A percentile compares a stretch with the other conserved stretches of the same genome.
These are phyloP conservation scores for Bombus picipes DNA, from an alignment of 1,140 invertebrate species.

Conservation along the genomic window DNA sequence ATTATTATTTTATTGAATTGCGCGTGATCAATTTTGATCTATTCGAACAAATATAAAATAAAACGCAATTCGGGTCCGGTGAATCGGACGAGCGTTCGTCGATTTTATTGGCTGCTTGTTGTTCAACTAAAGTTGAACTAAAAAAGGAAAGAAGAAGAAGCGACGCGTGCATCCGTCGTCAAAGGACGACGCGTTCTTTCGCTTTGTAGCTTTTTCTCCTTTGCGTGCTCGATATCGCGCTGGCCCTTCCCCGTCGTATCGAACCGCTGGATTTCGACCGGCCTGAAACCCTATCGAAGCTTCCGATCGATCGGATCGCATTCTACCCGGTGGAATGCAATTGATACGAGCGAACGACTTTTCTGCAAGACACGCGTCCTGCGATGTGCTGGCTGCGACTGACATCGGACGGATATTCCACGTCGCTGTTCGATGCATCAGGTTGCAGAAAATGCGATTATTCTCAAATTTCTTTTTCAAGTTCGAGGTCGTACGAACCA, in stretches of 20 bases:
- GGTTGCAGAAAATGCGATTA: too few relatives aligned
- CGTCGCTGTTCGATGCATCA: too few relatives aligned
- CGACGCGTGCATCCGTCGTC: neutral
- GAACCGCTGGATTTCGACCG: constrained; percentile 27
- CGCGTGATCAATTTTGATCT: too few relatives aligned
- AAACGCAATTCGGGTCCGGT: too few relatives aligned
- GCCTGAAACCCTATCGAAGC: neutral
- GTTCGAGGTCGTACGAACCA: too few relatives aligned
- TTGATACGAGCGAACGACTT: neutral
- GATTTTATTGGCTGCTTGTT: neutral
- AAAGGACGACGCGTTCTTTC: constrained; percentile 8
- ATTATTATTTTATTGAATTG: too few relatives aligned
- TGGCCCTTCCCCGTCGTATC: neutral
- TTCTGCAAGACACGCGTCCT: neutral
- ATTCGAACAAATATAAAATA: too few relatives aligned
- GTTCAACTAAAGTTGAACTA: too few relatives aligned
- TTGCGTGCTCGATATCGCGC: neutral
- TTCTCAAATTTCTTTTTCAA: too few relatives aligned
- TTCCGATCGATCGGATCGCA: constrained; percentile 35
- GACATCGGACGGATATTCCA: too few relatives aligned
- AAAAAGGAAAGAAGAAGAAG: neutral
- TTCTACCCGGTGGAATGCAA: constrained; percentile 46
- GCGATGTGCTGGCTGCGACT: neutral
- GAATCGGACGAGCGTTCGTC: neutral
- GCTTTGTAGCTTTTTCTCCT: constrained; percentile 20